phyloP scores from a whole-genome alignment of 2,797 vertebrate genomes.

The Xenentodon cancila region DNA sequence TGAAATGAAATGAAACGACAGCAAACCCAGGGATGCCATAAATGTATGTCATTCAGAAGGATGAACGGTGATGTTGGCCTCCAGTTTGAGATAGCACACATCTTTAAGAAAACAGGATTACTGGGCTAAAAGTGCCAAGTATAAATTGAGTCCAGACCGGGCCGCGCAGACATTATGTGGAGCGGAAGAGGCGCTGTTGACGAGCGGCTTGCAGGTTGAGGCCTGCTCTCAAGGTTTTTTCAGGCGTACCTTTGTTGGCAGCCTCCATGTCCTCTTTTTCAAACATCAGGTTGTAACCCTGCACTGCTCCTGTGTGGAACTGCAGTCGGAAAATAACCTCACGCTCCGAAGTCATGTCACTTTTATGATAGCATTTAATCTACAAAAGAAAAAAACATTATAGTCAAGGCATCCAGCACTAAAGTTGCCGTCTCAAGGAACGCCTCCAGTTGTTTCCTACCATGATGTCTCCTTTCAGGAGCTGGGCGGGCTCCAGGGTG shows the following conservation, averaged over 20 bases:
- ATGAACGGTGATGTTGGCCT: slow-evolving; percentile 30
- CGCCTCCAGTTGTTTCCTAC: slow-evolving; percentile 67
- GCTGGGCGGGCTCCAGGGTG: slow-evolving; percentile 90
- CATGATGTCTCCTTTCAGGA: slow-evolving; percentile 96
- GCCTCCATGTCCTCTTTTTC: slow-evolving; percentile 92
- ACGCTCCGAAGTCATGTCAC: slow-evolving; percentile 82
- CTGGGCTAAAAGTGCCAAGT: slow-evolving; percentile 44
- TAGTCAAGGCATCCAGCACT: not conserved
- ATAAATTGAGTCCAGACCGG: slow-evolving; percentile 56
- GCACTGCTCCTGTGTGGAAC: slow-evolving; percentile 94
- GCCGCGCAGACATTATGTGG: slow-evolving; percentile 26
- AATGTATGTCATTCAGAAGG: slow-evolving; percentile 23
- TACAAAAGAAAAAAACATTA: slow-evolving; percentile 49
- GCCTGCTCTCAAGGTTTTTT: slow-evolving; percentile 33
- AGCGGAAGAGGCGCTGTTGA: slow-evolving; percentile 35
- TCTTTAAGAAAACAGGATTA: slow-evolving; percentile 56
- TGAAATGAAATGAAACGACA: slow-evolving; percentile 76
- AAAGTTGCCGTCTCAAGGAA: not conserved
- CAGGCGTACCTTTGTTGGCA: slow-evolving; percentile 86
- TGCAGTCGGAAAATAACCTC: slow-evolving; percentile 92
- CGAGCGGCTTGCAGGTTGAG: slow-evolving; percentile 33
- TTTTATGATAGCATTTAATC: slow-evolving; percentile 96
- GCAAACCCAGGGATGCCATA: slow-evolving; percentile 40
- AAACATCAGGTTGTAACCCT: slow-evolving; percentile 87
- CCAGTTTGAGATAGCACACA: slow-evolving; percentile 35